A percentile compares a stretch with the other conserved stretches of the same genome.
phyloP scores from a whole-genome alignment of 1,140 invertebrate genomes.

The Drusus annulatus region DNA sequence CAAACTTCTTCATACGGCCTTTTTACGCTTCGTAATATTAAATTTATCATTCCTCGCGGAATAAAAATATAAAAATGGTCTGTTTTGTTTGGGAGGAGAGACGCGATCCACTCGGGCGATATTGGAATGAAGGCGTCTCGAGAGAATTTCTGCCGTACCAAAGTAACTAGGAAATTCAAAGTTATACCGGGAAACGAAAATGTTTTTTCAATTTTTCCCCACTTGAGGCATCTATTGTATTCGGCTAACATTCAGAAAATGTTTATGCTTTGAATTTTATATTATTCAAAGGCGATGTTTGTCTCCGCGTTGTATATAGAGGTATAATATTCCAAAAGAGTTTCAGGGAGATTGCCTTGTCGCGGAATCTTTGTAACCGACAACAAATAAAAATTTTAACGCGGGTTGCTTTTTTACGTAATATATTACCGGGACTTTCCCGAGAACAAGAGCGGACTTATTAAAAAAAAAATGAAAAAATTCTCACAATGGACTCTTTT shows the following conservation, averaged over 20 bases:
- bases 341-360: neutral
- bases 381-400: too few species aligned
- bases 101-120: slow-evolving; percentile 36
- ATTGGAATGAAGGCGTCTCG: slow-evolving; percentile 54
- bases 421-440: too few species aligned
- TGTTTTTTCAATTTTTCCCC: slow-evolving; percentile 51
- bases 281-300: slow-evolving; percentile 8
- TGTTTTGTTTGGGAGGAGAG: slow-evolving; percentile 15
- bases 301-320: neutral
- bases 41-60: slow-evolving; percentile 48
- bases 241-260: slow-evolving; percentile 22
- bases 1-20: neutral
- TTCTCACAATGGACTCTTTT: too few species aligned
- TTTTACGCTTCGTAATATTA: slow-evolving; percentile 41
- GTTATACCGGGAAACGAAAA: slow-evolving; percentile 47
- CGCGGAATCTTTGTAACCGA: too few species aligned
- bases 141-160: slow-evolving; percentile 53
- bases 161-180: slow-evolving; percentile 56
- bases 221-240: slow-evolving; percentile 32
- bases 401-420: too few species aligned
- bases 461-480: too few species aligned
- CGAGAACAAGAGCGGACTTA: too few species aligned
- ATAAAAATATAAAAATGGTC: slow-evolving; percentile 16
- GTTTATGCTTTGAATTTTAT: slow-evolving; percentile 24
- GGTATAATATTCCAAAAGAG: neutral